Conservation (phyloP, 2,113 vertebrate genomes). For the Myxocyprinus asiaticus region DNA sequence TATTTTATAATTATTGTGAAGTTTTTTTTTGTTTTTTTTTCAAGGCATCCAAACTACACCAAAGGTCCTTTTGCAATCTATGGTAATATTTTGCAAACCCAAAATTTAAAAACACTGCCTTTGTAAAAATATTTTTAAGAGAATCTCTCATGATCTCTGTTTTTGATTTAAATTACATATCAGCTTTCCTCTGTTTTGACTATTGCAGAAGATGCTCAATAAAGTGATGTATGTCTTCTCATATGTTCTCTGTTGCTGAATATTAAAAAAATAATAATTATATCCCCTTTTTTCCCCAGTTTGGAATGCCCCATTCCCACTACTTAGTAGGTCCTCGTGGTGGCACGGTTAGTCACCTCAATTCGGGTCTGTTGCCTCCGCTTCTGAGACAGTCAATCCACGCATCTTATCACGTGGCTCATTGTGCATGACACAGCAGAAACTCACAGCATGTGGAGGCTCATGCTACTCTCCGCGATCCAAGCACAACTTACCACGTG, state of each 20-base stretch:
- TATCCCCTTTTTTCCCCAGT: neutral
- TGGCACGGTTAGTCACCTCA: no score
- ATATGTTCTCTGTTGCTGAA: neutral
- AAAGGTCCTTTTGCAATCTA: slow-evolving; percentile 67
- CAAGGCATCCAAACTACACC: slow-evolving; percentile 60
- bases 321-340: no score
- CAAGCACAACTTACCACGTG: no score
- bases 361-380: no score
- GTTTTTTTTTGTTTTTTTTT: slow-evolving; percentile 52
- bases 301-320: no score
- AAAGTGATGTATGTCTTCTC: slow-evolving; percentile 22
- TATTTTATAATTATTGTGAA: neutral
- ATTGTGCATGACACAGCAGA: no score
- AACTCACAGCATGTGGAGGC: no score
- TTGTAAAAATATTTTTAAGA: neutral
- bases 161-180: slow-evolving; percentile 23
- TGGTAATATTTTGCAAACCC: neutral
- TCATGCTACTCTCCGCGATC: no score
- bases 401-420: no score
- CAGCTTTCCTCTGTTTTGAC: slow-evolving; percentile 16
- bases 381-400: no score
- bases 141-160: slow-evolving; percentile 6
- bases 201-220: slow-evolving; percentile 34
- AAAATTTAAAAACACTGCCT: neutral
- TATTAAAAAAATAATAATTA: neutral